Conservation (phyloP, 2,888 invertebrate genomes). For the Lycaena phlaeas region DNA sequence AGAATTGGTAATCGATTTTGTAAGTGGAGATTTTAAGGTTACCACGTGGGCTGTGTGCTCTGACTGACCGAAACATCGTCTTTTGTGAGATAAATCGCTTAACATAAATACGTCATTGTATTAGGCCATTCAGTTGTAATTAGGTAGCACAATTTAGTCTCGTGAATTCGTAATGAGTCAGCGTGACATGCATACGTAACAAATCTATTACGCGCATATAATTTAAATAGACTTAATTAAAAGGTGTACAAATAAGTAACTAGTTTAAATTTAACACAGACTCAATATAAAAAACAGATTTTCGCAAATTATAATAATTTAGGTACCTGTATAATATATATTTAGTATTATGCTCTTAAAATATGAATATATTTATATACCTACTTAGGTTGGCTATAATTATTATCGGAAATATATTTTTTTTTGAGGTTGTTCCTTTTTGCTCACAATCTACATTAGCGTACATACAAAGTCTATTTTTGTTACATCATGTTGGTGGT, state of each 20-base stretch:
- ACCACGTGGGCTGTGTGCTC: slow-evolving; percentile 24
- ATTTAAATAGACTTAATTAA: not conserved
- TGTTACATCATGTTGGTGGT: too few relatives aligned
- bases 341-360: too few relatives aligned
- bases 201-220: not conserved
- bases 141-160: slow-evolving; percentile 71
- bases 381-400: too few relatives aligned
- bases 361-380: too few relatives aligned
- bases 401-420: too few relatives aligned
- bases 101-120: slow-evolving; percentile 71
- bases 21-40: slow-evolving; percentile 56
- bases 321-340: too few relatives aligned
- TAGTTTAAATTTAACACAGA: too few relatives aligned
- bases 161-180: slow-evolving; percentile 63
- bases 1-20: slow-evolving; percentile 51
- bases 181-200: slow-evolving; percentile 14
- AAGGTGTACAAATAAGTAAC: not conserved
- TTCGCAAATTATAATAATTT: too few relatives aligned
- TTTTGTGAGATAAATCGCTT: slow-evolving; percentile 66
- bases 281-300: not conserved
- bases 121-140: slow-evolving; percentile 60
- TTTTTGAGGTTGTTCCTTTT: too few relatives aligned
- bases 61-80: slow-evolving; percentile 53
- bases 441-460: too few relatives aligned
- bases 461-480: too few relatives aligned